Conservation (phyloP, 2,888 invertebrate genomes). For the Acanthosoma haemorrhoidale region DNA sequence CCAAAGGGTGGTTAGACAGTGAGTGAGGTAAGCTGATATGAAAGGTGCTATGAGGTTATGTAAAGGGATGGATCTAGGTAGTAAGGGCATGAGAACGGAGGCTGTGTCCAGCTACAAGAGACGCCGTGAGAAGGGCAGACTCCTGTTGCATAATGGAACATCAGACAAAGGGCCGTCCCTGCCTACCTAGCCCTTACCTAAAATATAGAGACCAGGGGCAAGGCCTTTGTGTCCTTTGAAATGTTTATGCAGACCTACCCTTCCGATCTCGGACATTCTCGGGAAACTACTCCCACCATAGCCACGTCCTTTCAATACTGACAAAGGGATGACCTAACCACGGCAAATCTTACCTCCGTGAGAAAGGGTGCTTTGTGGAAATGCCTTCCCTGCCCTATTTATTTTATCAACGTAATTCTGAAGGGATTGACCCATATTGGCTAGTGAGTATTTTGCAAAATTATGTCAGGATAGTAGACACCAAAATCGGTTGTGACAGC, state of each 20-base stretch:
- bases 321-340: constrained; percentile 10
- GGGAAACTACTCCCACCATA: constrained; percentile 2
- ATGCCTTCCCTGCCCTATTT: background rate
- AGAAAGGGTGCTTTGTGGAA: background rate
- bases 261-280: constrained; percentile 8
- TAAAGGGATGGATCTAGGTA: background rate
- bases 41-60: background rate
- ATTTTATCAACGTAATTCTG: background rate
- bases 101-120: constrained; percentile 14
- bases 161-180: background rate
- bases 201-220: constrained; percentile 5
- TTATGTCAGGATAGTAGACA: too few species aligned
- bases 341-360: constrained; percentile 6
- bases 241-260: constrained; percentile 14
- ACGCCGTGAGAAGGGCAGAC: constrained; percentile 1
- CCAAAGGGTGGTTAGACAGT: too few species aligned
- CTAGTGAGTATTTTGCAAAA: too few species aligned
- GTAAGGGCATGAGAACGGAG: constrained; percentile 1
- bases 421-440: too few species aligned
- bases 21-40: background rate
- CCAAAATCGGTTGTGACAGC: too few species aligned
- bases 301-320: background rate
- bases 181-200: constrained; percentile 12
- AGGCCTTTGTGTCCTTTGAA: constrained; percentile 6
- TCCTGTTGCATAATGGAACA: background rate